Evolutionary conservation across 2,797 vertebrate species (phyloP).

Genomic region (Nothura maculosa): DNA sequence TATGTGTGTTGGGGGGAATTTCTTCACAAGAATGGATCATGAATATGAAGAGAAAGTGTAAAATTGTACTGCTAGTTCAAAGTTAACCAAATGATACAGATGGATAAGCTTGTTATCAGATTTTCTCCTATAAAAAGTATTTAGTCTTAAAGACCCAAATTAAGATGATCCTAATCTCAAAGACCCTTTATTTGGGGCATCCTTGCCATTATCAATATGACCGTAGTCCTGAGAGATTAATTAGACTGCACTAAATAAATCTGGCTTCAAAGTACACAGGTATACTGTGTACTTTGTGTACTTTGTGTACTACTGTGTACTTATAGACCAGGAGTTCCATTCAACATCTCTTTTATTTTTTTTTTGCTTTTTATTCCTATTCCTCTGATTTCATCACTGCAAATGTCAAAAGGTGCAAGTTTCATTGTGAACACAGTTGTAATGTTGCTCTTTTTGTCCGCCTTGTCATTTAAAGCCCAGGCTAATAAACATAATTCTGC

Average conservation of each 20-base stretch:
- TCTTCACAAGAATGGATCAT: background rate
- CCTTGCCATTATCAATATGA: rapidly evolving
- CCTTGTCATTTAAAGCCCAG: background rate
- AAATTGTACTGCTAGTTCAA: background rate
- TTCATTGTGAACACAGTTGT: background rate
- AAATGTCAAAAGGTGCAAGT: background rate
- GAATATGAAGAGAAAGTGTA: background rate
- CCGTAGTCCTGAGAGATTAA: background rate
- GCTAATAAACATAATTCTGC: background rate
- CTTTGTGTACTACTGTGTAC: too few relatives aligned
- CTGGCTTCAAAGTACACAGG: background rate
- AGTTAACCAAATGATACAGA: background rate
- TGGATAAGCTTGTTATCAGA: background rate
- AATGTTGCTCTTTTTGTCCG: background rate
- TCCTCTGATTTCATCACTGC: background rate
- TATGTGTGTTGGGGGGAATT: background rate
- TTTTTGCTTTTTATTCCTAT: background rate
- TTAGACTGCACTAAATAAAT: background rate
- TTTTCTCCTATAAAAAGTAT: background rate
- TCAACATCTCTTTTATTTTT: background rate
- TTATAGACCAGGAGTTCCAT: background rate
- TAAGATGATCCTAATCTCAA: background rate
- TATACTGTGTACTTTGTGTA: too few relatives aligned
- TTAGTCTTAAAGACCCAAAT: background rate
- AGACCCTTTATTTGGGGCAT: background rate